These are phyloP conservation scores for Agrenia bidenticulata DNA, from an alignment of 2,888 invertebrate species.

Conservation along the genomic window DNA sequence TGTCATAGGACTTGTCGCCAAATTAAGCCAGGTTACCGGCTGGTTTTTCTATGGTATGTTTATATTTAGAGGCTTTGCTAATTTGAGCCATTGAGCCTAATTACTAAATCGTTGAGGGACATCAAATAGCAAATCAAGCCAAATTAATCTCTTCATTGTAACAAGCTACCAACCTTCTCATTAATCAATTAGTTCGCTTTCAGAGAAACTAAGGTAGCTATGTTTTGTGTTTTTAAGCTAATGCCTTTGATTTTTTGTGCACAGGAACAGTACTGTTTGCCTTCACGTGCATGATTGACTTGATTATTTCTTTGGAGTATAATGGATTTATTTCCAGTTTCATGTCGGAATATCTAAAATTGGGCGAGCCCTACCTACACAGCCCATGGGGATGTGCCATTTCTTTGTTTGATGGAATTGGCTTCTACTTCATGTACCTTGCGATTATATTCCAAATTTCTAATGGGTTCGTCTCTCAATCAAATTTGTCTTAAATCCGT, in stretches of 20 bases:
- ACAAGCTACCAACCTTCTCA: no score
- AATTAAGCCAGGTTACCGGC: conserved; percentile 35
- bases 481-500: no score
- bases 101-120: background rate
- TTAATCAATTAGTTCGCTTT: no score
- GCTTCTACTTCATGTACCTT: conserved; percentile 50
- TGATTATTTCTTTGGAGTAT: conserved; percentile 50
- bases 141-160: no score
- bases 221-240: no score
- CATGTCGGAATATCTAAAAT: conserved; percentile 51
- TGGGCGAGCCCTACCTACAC: conserved; percentile 50
- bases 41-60: conserved; percentile 48
- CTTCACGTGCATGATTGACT: conserved; percentile 49
- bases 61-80: background rate
- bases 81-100: background rate
- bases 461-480: conserved; percentile 40
- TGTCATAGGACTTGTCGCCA: conserved; percentile 24
- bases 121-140: no score
- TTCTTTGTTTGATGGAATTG: conserved; percentile 49
- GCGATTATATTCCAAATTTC: conserved; percentile 40
- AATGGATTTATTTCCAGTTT: conserved; percentile 48
- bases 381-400: conserved; percentile 50
- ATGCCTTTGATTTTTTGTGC: no score
- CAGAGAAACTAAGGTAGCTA: no score
- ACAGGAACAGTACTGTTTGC: conserved; percentile 45